Percentiles rank a stretch among this genome's conserved stretches.
These are phyloP conservation scores for Eubasilissa splendida DNA, from an alignment of 2,888 invertebrate species.

Conservation along the genomic window DNA sequence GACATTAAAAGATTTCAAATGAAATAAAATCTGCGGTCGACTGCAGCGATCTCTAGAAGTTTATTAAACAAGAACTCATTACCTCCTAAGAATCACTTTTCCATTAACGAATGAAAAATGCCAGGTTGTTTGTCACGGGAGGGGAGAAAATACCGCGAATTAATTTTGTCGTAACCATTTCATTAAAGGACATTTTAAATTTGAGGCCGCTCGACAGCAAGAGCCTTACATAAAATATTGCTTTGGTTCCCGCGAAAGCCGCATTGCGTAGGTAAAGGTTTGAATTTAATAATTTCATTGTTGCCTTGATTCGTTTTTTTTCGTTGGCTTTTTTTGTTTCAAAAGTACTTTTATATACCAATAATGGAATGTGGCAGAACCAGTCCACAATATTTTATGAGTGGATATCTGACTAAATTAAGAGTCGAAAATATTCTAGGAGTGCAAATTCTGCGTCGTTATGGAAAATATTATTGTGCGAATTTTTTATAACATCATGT, in stretches of 20 bases:
- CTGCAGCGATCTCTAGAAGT: too few species aligned
- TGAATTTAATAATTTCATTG: slow-evolving; percentile 23
- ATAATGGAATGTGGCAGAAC: too few species aligned
- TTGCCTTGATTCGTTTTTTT: not conserved
- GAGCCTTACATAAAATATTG: slow-evolving; percentile 15
- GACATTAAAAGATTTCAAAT: too few species aligned
- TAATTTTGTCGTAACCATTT: slow-evolving; percentile 32
- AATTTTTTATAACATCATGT: too few species aligned
- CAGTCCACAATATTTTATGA: too few species aligned
- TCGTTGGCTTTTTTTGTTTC: not conserved
- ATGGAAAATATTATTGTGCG: too few species aligned
- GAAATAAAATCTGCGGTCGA: too few species aligned
- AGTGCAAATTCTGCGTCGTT: too few species aligned
- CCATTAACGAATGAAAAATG: slow-evolving; percentile 15
- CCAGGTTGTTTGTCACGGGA: slow-evolving; percentile 13
- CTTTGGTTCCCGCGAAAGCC: slow-evolving; percentile 1
- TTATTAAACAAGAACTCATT: too few species aligned
- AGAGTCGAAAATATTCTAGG: too few species aligned
- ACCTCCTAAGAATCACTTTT: not conserved
- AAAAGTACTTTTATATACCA: not conserved
- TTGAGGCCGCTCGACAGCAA: slow-evolving; percentile 2
- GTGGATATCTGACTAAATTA: too few species aligned
- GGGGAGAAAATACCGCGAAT: slow-evolving; percentile 4
- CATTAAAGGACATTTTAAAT: slow-evolving; percentile 16
- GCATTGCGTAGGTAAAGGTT: slow-evolving; percentile 17